These are phyloP conservation scores for Entelurus aequoreus DNA, from an alignment of 2,113 vertebrate genomes.

Conservation along the genomic window DNA sequence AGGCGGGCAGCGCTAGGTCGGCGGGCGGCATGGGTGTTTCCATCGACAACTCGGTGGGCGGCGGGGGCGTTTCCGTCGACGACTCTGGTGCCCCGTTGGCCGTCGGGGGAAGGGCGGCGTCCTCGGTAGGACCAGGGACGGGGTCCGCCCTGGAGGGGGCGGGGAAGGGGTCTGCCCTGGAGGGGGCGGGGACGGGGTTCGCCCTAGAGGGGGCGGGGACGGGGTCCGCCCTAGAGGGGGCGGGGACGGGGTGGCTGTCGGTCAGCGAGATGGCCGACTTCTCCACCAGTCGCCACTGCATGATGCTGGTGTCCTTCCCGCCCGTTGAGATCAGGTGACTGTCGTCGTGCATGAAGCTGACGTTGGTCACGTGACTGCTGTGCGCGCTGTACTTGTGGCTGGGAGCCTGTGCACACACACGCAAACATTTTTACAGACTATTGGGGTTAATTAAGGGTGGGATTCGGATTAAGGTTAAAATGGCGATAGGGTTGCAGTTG, in stretches of 20 bases:
- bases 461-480: too few relatives aligned
- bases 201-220: slow-evolving; percentile 42
- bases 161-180: slow-evolving; percentile 41
- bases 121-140: slow-evolving; percentile 16
- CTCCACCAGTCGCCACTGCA: slow-evolving; percentile 93
- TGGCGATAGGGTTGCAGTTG: too few relatives aligned
- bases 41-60: too few relatives aligned
- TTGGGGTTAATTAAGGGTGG: too few relatives aligned
- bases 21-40: too few relatives aligned
- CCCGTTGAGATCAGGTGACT: slow-evolving; percentile 94
- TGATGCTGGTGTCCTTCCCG: slow-evolving; percentile 96
- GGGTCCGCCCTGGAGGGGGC: slow-evolving; percentile 43
- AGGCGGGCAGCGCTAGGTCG: slow-evolving; percentile 17
- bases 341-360: slow-evolving; percentile 88
- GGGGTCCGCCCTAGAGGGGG: slow-evolving; percentile 45
- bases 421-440: neutral
- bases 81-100: slow-evolving; percentile 45
- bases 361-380: slow-evolving; percentile 98
- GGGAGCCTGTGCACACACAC: slow-evolving; percentile 75
- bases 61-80: too few relatives aligned
- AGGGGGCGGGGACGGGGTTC: slow-evolving; percentile 46
- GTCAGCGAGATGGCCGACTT: slow-evolving; percentile 65
- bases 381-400: slow-evolving; percentile 97
- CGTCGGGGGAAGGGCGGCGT: slow-evolving; percentile 24
- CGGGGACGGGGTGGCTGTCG: slow-evolving; percentile 50